Evolutionary conservation across 2,797 vertebrate genomes (phyloP).

Genomic region (Paratrypauchen microcephalus): DNA sequence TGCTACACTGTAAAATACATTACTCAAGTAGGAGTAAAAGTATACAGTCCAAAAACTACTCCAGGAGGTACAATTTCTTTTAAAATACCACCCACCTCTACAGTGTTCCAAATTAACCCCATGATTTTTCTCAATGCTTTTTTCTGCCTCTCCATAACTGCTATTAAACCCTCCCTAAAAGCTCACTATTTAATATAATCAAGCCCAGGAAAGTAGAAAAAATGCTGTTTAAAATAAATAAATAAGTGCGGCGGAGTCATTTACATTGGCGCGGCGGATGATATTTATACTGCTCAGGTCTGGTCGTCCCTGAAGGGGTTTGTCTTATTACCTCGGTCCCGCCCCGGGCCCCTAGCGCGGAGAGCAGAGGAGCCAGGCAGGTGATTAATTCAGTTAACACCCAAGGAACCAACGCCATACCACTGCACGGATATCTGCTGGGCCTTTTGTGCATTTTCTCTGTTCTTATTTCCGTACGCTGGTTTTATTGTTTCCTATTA

Average conservation of each 20-base stretch:
- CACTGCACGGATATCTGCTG: conserved; percentile 81
- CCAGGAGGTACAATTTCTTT: too few relatives aligned
- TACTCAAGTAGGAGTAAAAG: too few relatives aligned
- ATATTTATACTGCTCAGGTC: conserved; percentile 91
- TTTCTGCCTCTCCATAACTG: background rate
- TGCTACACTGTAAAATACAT: too few relatives aligned
- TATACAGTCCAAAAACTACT: too few relatives aligned
- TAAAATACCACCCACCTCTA: too few relatives aligned
- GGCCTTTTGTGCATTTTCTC: conserved; percentile 44
- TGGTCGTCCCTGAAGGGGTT: conserved; percentile 89
- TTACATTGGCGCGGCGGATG: conserved; percentile 99
- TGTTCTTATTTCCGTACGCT: conserved; percentile 42
- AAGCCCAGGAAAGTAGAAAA: conserved; percentile 79
- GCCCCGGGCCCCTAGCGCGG: conserved; percentile 89
- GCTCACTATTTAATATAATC: conserved; percentile 98
- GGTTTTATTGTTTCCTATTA: conserved; percentile 44
- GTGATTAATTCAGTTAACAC: conserved; percentile 98
- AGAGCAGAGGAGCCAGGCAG: conserved; percentile 90
- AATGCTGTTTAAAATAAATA: conserved; percentile 74
- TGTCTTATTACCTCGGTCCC: conserved; percentile 96
- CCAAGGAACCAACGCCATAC: conserved; percentile 87
- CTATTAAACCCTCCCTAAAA: conserved; percentile 89
- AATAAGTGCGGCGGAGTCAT: conserved; percentile 81
- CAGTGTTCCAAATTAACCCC: background rate
- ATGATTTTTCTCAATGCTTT: background rate